Evolutionary conservation across 2,888 invertebrate species (phyloP).

Genomic region (Calephelis perditalis): DNA sequence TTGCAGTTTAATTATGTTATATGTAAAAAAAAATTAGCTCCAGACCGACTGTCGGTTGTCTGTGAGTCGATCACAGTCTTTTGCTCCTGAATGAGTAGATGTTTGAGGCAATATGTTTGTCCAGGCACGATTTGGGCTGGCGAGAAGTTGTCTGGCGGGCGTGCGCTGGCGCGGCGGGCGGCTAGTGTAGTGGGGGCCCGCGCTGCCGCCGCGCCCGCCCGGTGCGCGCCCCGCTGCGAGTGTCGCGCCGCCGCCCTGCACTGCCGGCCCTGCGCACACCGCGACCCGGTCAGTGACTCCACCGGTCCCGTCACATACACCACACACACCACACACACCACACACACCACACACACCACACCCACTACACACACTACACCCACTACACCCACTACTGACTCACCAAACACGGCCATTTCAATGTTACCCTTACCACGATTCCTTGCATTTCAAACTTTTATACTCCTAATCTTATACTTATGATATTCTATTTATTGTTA

Average conservation of each 20-base stretch:
- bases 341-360: too few species aligned
- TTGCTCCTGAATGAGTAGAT: background rate
- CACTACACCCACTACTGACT: too few species aligned
- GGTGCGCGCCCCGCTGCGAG: constrained; percentile 58
- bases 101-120: background rate
- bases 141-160: constrained; percentile 55
- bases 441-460: too few species aligned
- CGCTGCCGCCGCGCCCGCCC: constrained; percentile 29
- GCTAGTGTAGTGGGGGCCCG: constrained; percentile 55
- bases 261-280: constrained; percentile 53
- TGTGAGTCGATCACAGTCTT: too few species aligned
- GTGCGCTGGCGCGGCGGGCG: constrained; percentile 59
- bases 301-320: background rate
- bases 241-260: constrained; percentile 53
- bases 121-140: constrained; percentile 68
- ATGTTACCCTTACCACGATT: too few species aligned
- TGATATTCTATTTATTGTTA: too few species aligned
- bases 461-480: too few species aligned
- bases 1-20: too few species aligned
- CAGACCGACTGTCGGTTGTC: too few species aligned
- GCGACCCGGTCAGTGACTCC: constrained; percentile 36
- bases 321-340: background rate
- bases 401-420: too few species aligned
- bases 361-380: too few species aligned
- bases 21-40: too few species aligned